Evolutionary conservation across 1,140 invertebrate genomes (phyloP).

Genomic region (Eurosta solidaginis): DNA sequence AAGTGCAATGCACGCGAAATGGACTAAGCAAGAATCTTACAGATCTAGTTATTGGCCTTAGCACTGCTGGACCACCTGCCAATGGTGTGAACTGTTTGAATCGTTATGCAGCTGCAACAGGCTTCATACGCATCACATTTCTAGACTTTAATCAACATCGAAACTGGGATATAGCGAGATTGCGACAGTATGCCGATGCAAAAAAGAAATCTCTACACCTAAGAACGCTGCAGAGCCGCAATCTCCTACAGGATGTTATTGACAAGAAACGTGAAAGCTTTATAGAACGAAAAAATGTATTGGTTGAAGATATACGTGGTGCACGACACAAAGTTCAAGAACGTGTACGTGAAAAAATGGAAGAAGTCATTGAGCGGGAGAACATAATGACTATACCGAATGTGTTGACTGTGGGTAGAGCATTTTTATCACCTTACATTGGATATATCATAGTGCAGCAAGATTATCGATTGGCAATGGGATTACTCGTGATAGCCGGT

Average conservation of each 20-base stretch:
- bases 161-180: conserved; percentile 50
- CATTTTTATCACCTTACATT: conserved; percentile 82
- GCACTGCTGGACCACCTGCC: conserved; percentile 31
- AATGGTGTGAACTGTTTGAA: conserved; percentile 53
- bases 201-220: conserved; percentile 53
- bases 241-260: conserved; percentile 63
- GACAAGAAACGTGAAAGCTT: conserved; percentile 66
- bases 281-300: conserved; percentile 66
- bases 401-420: conserved; percentile 81
- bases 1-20: conserved; percentile 45
- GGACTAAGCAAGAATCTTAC: conserved; percentile 44
- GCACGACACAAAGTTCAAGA: conserved; percentile 68
- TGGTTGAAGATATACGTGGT: conserved; percentile 71
- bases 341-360: conserved; percentile 67
- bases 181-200: conserved; percentile 51
- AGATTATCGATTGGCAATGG: conserved; percentile 74
- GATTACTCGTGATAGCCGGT: conserved; percentile 76
- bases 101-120: conserved; percentile 53
- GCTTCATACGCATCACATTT: conserved; percentile 55
- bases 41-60: conserved; percentile 45
- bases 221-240: conserved; percentile 58
- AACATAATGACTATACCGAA: conserved; percentile 95
- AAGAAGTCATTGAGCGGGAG: conserved; percentile 76
- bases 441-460: conserved; percentile 80
- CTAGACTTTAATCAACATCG: conserved; percentile 51